A percentile compares a stretch with the other conserved stretches of the same genome.
These are phyloP conservation scores for Nematopogon swammerdamellus DNA, from an alignment of 2,888 invertebrate genomes.

Conservation along the genomic window DNA sequence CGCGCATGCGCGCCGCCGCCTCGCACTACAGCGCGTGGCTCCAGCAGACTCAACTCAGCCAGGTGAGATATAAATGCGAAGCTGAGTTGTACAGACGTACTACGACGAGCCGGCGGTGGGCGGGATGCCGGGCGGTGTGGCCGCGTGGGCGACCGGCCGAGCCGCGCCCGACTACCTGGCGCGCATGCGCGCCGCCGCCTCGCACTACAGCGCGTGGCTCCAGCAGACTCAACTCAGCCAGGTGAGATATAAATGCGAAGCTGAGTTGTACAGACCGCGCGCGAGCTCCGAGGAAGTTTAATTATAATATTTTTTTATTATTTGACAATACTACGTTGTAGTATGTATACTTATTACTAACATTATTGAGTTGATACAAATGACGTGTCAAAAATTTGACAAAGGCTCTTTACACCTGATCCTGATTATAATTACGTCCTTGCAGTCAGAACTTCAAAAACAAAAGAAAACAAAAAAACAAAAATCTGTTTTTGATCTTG, in stretches of 20 bases:
- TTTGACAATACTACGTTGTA: no score
- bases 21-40: not conserved
- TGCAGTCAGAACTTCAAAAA: no score
- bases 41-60: conserved; percentile 1
- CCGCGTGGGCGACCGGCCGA: conserved; percentile 14
- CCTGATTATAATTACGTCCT: no score
- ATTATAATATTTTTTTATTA: no score
- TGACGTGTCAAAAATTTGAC: no score
- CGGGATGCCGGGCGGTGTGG: not conserved
- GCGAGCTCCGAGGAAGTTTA: no score
- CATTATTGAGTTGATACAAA: no score
- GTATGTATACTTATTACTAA: no score
- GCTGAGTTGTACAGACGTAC: not conserved
- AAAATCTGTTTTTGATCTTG: no score
- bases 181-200: not conserved
- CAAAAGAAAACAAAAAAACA: no score
- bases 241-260: conserved; percentile 5
- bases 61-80: conserved; percentile 7
- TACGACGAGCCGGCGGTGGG: not conserved
- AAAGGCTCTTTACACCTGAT: no score
- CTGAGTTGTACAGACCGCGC: not conserved
- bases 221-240: conserved; percentile 4
- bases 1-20: not conserved
- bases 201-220: not conserved
- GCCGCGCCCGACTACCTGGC: not conserved